Conservation (phyloP, 2,797 vertebrate species). For the Loris lydekkerianus region DNA sequence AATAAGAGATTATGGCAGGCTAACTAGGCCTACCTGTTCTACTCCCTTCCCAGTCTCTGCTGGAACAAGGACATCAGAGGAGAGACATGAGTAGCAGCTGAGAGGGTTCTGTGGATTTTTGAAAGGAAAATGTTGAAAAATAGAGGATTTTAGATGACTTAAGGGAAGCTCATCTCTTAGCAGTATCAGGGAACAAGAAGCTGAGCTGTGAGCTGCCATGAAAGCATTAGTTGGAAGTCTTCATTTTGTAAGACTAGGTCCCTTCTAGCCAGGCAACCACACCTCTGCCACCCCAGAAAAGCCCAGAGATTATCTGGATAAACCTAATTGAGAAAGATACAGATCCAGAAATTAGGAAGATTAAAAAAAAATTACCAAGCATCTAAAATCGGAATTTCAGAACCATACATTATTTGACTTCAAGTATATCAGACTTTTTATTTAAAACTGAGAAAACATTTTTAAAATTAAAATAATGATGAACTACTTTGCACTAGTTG, state of each 20-base stretch:
- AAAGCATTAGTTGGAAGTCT: background rate
- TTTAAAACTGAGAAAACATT: background rate
- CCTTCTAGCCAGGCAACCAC: background rate
- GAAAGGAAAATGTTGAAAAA: slow-evolving; percentile 7
- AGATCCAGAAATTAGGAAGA: background rate
- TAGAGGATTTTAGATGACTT: background rate
- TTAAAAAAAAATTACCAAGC: background rate
- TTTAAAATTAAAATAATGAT: background rate
- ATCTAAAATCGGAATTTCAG: background rate
- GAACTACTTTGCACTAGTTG: background rate
- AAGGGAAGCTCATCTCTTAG: background rate
- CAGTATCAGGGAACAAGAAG: background rate
- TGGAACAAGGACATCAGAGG: slow-evolving; percentile 12
- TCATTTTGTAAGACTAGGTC: background rate
- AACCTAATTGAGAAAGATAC: background rate
- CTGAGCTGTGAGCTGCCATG: background rate
- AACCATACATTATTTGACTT: background rate
- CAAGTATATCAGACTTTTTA: background rate
- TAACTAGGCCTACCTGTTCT: background rate
- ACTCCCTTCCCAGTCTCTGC: slow-evolving; percentile 20
- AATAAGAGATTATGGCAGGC: background rate
- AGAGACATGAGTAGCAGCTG: background rate
- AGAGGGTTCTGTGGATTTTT: background rate
- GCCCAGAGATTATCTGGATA: background rate
- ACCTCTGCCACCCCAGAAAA: background rate